phyloP scores from a whole-genome alignment of 2,888 invertebrate species.

The Xylota sylvarum region DNA sequence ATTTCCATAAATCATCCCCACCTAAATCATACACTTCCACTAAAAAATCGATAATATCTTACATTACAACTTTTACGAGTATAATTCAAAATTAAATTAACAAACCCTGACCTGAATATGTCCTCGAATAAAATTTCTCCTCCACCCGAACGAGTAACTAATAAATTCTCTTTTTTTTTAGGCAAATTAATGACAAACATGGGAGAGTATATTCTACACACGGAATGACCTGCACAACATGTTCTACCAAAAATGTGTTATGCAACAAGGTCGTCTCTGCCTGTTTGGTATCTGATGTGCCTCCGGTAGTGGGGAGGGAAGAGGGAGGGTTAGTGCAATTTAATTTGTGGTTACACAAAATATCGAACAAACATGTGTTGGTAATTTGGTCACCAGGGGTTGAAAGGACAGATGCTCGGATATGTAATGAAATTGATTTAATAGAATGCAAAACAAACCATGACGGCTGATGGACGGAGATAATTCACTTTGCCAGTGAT shows the following conservation, averaged over 20 bases:
- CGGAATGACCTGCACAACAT: slow-evolving; percentile 27
- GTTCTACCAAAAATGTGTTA: slow-evolving; percentile 35
- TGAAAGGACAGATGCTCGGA: slow-evolving; percentile 48
- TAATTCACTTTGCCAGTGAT: slow-evolving; percentile 27
- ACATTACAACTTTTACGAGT: too few species aligned
- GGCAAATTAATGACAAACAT: slow-evolving; percentile 30
- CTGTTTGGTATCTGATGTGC: slow-evolving; percentile 28
- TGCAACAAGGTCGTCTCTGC: slow-evolving; percentile 47
- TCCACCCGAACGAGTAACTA: neutral
- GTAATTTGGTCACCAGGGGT: slow-evolving; percentile 47
- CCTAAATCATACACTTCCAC: too few species aligned
- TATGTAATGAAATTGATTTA: slow-evolving; percentile 57
- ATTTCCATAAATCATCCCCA: too few species aligned
- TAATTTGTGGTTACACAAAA: slow-evolving; percentile 60
- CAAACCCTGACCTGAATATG: too few species aligned
- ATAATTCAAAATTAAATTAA: too few species aligned
- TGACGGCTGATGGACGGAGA: slow-evolving; percentile 25
- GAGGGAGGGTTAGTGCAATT: slow-evolving; percentile 33
- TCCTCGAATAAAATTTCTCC: neutral
- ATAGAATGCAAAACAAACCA: slow-evolving; percentile 52
- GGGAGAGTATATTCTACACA: neutral
- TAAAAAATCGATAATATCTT: too few species aligned
- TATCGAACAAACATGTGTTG: slow-evolving; percentile 58
- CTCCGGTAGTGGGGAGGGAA: neutral
- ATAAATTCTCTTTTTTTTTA: slow-evolving; percentile 1